phyloP scores from a whole-genome alignment of 2,113 vertebrate species.

The Eublepharis macularius region DNA sequence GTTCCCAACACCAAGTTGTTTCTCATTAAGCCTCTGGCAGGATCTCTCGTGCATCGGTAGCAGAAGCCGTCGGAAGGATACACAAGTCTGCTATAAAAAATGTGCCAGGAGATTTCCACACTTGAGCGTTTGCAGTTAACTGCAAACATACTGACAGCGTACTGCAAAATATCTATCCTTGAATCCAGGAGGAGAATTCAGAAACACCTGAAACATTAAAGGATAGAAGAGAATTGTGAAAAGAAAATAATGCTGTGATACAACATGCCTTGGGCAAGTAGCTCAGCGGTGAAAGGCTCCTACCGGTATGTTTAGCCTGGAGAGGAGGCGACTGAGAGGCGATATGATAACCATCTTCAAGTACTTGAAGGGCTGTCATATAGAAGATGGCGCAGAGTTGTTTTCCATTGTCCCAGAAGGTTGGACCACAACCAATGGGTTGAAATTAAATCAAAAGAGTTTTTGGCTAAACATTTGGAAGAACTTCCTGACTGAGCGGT shows the following conservation, averaged over 20 bases:
- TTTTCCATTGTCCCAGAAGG: too few relatives aligned
- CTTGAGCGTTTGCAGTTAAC: neutral
- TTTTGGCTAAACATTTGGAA: too few relatives aligned
- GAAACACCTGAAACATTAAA: conserved; percentile 1
- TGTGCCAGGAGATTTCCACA: conserved; percentile 19
- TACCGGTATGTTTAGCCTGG: too few relatives aligned
- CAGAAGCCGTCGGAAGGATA: neutral
- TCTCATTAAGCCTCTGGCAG: neutral
- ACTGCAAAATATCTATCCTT: neutral
- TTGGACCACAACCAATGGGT: too few relatives aligned
- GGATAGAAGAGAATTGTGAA: neutral
- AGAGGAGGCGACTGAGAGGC: too few relatives aligned
- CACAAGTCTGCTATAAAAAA: too few relatives aligned
- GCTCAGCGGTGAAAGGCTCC: neutral
- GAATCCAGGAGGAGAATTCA: neutral
- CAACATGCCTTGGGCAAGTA: neutral
- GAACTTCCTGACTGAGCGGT: too few relatives aligned
- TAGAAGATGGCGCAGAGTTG: too few relatives aligned
- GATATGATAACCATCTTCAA: too few relatives aligned
- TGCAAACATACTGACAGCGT: neutral
- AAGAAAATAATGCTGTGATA: neutral
- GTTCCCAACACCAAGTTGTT: neutral
- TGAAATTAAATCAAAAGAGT: too few relatives aligned
- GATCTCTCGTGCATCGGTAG: neutral
- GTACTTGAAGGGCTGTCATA: too few relatives aligned